Evolutionary conservation across 2,888 invertebrate genomes (phyloP).

Genomic region (Brassicogethes aeneus): DNA sequence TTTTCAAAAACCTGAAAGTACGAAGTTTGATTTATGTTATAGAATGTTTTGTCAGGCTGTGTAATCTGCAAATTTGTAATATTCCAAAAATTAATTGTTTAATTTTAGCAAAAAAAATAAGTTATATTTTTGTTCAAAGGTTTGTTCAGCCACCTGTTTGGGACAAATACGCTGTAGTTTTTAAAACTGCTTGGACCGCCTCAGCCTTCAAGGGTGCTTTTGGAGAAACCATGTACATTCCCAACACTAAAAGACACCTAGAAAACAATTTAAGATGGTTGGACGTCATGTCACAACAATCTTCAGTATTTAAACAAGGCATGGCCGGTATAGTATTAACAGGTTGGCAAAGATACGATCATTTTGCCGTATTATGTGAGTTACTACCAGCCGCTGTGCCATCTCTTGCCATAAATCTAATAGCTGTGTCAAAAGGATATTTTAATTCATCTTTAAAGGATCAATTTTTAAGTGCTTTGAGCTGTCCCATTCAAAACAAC

Average conservation of each 20-base stretch:
- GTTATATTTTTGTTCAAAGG: too few species aligned
- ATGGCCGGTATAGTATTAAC: slow-evolving; percentile 48
- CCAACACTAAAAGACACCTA: slow-evolving; percentile 56
- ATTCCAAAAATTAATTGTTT: too few species aligned
- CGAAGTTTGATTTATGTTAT: too few species aligned
- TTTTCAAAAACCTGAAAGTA: too few species aligned
- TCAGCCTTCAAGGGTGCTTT: slow-evolving; percentile 71
- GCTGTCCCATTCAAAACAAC: slow-evolving; percentile 42
- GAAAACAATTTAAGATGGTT: slow-evolving; percentile 65
- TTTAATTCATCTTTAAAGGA: slow-evolving; percentile 47
- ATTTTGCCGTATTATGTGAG: slow-evolving; percentile 58
- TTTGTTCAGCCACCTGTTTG: slow-evolving; percentile 47
- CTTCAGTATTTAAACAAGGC: slow-evolving; percentile 43
- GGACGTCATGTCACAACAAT: slow-evolving; percentile 54
- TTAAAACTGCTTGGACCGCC: slow-evolving; percentile 62
- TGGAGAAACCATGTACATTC: slow-evolving; percentile 59
- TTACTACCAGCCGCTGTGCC: slow-evolving; percentile 54
- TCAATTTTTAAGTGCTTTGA: slow-evolving; percentile 43
- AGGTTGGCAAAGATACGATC: slow-evolving; percentile 57
- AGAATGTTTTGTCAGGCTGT: too few species aligned
- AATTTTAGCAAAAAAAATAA: too few species aligned
- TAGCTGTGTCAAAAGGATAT: slow-evolving; percentile 51
- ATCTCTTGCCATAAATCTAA: slow-evolving; percentile 52
- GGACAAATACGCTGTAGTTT: slow-evolving; percentile 59
- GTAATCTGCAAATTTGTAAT: too few species aligned